phyloP scores from a whole-genome alignment of 2,113 vertebrate genomes.

The Phaetusa simplex region DNA sequence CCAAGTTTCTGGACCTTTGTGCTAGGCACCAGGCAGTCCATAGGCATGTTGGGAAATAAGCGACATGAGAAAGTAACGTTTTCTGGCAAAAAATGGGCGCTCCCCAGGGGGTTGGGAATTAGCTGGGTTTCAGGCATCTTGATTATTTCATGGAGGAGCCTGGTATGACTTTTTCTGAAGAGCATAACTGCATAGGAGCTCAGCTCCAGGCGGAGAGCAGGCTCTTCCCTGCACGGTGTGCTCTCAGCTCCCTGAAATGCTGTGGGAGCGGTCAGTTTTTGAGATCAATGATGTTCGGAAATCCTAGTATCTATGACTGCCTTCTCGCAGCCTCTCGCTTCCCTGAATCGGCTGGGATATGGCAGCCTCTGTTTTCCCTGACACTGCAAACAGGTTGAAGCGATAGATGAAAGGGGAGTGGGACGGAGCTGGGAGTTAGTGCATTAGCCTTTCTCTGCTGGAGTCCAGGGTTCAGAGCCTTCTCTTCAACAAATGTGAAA shows the following conservation, averaged over 20 bases:
- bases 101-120: not conserved
- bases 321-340: conserved; percentile 4
- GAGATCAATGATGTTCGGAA: not conserved
- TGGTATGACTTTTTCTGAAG: not conserved
- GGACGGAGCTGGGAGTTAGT: not conserved
- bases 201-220: not conserved
- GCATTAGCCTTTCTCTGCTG: conserved; percentile 17
- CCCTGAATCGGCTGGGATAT: not conserved
- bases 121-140: not conserved
- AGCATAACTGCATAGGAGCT: not conserved
- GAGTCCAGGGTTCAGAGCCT: not conserved
- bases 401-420: not conserved
- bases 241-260: not conserved
- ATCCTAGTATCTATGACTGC: not conserved
- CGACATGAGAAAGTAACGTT: not conserved
- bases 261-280: not conserved
- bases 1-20: not conserved
- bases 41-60: not conserved
- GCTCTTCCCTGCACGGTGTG: not conserved
- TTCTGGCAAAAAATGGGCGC: not conserved
- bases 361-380: conserved; percentile 27
- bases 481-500: conserved; percentile 11
- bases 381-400: conserved; percentile 35
- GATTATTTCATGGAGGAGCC: not conserved
- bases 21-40: not conserved